Base-by-base conservation (phyloP, 2,113 vertebrate genomes). In the Scomber scombrus region DNA sequence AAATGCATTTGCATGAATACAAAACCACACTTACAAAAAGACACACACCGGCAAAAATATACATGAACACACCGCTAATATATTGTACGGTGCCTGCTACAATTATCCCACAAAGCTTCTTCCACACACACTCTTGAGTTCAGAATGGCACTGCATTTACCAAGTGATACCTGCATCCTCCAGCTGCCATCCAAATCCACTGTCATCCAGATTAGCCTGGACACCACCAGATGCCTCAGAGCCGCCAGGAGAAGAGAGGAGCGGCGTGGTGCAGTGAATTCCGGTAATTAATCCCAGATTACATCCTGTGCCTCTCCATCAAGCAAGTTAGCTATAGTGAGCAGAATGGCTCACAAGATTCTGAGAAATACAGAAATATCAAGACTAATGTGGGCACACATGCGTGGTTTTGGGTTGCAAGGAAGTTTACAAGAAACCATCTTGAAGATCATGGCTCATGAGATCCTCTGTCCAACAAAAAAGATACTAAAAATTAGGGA, bases 211-310 rank as follows among this genome's bases (percentile, higher is more conserved):
- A 94, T 93, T 87, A 93, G 84, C 87, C 85, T 46, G 72, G 78
- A 84, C 86, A 83, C 54, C 82, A 88, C 79, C 89, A 87, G 79
- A 91, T 92, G 90, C 87, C 85, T 83, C 63, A 3, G 69, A 79
- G 76, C 69, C 84, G 58, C 85, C 81, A 63, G 76, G 68, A 79
- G 75, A 75, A 78, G 82, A 80, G 85, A 89, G 66, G 52, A 50
- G 65, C 58, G 46, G 60, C 5, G 43, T 34, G 40, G 63, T 45
- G 80, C 86, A 58, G 73, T 84, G 88, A 90, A 90, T 89, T 85
- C 79, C 78, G 46, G 80, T 92, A 94, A 94, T 94, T 91, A 94
- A 93, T 93, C 91, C 88, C 88, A 89, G 85, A 92, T 93, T 94
- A 92, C 92, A 93, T 88, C 85, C 81, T 77, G 70, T 57, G 78